Conservation (phyloP, 1,140 invertebrate species). For the Drosophila repleta region DNA sequence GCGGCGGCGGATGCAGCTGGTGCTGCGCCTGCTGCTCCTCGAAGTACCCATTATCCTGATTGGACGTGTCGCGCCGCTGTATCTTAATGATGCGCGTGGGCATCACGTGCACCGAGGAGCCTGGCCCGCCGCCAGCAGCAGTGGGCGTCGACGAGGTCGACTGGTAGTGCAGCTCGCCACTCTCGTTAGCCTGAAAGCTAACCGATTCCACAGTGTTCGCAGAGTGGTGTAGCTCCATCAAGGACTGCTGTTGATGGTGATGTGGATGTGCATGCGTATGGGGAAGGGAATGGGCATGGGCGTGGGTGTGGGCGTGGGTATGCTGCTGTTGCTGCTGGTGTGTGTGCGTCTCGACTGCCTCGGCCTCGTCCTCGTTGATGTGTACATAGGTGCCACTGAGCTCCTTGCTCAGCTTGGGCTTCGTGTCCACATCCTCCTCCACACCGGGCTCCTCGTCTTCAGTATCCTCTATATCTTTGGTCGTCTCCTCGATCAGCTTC, state of each 20-base stretch:
- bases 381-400: conserved; percentile 52
- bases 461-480: conserved; percentile 82
- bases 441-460: conserved; percentile 57
- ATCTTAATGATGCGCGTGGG: conserved; percentile 77
- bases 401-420: conserved; percentile 66
- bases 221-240: conserved; percentile 60
- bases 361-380: conserved; percentile 48
- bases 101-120: conserved; percentile 56
- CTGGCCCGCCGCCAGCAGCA: conserved; percentile 23
- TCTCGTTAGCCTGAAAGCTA: conserved; percentile 70
- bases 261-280: conserved; percentile 3
- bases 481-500: conserved; percentile 82
- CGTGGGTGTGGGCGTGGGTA: too few relatives aligned
- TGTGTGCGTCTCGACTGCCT: conserved; percentile 54
- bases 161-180: conserved; percentile 67
- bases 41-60: conserved; percentile 59
- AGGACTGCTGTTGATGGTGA: conserved; percentile 45
- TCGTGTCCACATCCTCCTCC: conserved; percentile 59
- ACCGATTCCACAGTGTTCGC: conserved; percentile 56
- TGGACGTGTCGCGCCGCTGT: conserved; percentile 61
- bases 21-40: conserved; percentile 56
- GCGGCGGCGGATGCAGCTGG: conserved; percentile 53
- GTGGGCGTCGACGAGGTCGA: conserved; percentile 32
- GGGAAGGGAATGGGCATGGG: too few relatives aligned
- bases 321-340: conserved; percentile 50